Evolutionary conservation across 2,888 invertebrate genomes (phyloP), one percentile per base, ranked within the genome.

Genomic region (Drosophila suboccidentalis): DNA sequence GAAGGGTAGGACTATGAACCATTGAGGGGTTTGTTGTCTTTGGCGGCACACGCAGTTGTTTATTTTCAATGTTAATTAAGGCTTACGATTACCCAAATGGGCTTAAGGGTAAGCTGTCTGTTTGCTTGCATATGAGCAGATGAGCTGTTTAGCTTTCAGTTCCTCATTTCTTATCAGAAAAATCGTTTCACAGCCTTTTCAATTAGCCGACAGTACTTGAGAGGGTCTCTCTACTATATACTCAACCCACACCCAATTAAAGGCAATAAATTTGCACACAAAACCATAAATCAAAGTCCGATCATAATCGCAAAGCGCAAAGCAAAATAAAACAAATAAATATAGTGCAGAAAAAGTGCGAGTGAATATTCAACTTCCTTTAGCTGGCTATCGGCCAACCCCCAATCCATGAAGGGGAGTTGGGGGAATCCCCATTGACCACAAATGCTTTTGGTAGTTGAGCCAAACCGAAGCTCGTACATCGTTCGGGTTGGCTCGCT

Each of bases 61-160:
- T 90, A 79, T 82, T 87, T 88, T 88, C 71, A 78, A 80, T 90
- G 86, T 90, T 90, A 91, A 90, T 90, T 91, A 90, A 89, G 82
- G 85, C 84, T 82, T 80, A 78, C 78, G 79, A 75, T 86, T 85
- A 82, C 55, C 70, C 19, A 50, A 63, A 74, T 57, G 49, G 44
- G 29, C 75, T 61, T 29, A 61, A 70, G 58, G 69, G 60, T 4
- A 32, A 22, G 11, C 34, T 26, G 13, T 3, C 6, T 32, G 10
- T 39, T 39, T 38, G 26, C 29, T 11, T 39, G 13, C 17, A 19
- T 19, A 50, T 19, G 22, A 22, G 50, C 6, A 29, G 8, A 13
- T 1, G 51, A 15, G 10, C 17, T 10, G 15, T 32, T n/a, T 3
- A 32, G 29, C 17, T 36, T 50, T 19, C 39, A 22, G 22, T 3